Conservation (phyloP, 2,888 invertebrate genomes). For the Pseudococcus jackbeardsleyi region DNA sequence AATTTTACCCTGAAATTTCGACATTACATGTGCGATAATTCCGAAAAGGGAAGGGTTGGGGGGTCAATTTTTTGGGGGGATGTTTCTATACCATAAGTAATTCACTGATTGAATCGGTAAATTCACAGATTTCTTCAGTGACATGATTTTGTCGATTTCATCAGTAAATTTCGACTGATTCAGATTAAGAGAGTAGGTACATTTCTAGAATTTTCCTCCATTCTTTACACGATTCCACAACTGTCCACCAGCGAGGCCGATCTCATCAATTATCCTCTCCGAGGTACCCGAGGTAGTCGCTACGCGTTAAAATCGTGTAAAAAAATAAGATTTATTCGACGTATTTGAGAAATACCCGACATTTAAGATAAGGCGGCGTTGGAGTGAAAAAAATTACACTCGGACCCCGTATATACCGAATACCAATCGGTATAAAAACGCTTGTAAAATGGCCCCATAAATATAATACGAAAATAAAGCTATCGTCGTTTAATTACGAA, state of each 20-base stretch:
- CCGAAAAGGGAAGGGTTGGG: too few species aligned
- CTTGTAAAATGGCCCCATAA: slow-evolving; percentile 9
- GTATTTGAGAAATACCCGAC: slow-evolving; percentile 1
- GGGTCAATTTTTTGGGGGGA: too few species aligned
- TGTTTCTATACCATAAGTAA: too few species aligned
- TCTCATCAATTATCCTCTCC: background rate
- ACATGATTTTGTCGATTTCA: too few species aligned
- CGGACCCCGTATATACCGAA: background rate
- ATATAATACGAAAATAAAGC: slow-evolving; percentile 29
- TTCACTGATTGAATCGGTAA: too few species aligned
- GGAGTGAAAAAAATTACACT: background rate
- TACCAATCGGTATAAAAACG: background rate
- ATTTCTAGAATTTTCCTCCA: background rate
- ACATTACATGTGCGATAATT: too few species aligned
- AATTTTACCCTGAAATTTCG: too few species aligned
- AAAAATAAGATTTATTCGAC: background rate
- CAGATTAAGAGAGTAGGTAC: too few species aligned
- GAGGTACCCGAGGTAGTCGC: background rate
- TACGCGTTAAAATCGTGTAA: background rate
- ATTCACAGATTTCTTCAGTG: too few species aligned
- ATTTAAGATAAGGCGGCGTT: slow-evolving; percentile 25
- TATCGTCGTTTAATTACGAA: slow-evolving; percentile 42
- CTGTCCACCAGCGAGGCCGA: background rate
- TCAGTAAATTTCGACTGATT: too few species aligned
- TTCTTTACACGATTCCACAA: background rate